These are phyloP conservation scores for Eristalis tenax DNA, from an alignment of 2,888 invertebrate species.

Conservation along the genomic window DNA sequence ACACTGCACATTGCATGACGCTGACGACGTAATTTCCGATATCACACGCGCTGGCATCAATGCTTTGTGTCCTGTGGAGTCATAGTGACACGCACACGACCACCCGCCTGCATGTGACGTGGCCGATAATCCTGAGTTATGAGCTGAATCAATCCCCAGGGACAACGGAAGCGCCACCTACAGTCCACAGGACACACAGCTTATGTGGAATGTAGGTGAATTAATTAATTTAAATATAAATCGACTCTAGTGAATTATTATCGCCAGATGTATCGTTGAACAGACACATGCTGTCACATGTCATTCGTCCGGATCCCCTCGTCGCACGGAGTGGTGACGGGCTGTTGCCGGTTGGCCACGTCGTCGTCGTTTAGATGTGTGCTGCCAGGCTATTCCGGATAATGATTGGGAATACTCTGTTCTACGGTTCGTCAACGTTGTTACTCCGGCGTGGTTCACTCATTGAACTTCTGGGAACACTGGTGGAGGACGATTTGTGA, in stretches of 20 bases:
- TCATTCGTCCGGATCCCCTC: not conserved
- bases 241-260: constrained; percentile 58
- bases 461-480: not conserved
- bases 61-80: constrained; percentile 27
- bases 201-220: constrained; percentile 11
- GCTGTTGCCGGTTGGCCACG: not conserved
- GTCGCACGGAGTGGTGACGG: not conserved
- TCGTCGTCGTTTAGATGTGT: not conserved
- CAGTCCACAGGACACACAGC: not conserved
- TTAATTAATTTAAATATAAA: constrained; percentile 69
- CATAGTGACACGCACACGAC: not conserved
- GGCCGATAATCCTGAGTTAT: constrained; percentile 63
- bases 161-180: not conserved
- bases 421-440: not conserved
- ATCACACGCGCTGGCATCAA: constrained; percentile 37
- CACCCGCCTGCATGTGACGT: constrained; percentile 11
- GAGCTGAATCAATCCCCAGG: constrained; percentile 33
- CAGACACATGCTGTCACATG: constrained; percentile 19
- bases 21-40: constrained; percentile 66
- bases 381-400: not conserved
- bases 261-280: constrained; percentile 33
- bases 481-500: not conserved
- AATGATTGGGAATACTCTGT: not conserved
- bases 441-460: not conserved
- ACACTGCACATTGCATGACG: constrained; percentile 15